Evolutionary conservation across 2,113 vertebrate genomes (phyloP).

Genomic region (Heterotis niloticus): DNA sequence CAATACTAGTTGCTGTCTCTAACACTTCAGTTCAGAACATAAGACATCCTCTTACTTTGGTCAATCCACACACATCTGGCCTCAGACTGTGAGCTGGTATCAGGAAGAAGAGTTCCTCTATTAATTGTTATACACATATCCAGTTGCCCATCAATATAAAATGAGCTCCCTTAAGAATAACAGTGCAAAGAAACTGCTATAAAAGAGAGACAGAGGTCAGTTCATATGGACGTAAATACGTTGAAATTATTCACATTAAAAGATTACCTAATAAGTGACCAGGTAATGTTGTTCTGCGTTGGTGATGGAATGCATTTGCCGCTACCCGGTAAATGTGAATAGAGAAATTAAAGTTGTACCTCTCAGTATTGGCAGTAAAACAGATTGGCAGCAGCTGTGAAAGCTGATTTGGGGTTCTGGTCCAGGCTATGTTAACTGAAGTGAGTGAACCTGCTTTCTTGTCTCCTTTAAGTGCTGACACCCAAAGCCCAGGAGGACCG

Average conservation of each 20-base stretch:
- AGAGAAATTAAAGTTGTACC: conserved; percentile 36
- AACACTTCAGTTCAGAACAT: no score
- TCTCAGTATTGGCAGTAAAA: conserved; percentile 55
- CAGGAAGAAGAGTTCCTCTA: not conserved
- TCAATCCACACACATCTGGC: conserved; percentile 60
- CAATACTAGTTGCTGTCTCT: no score
- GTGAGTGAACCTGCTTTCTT: conserved; percentile 19
- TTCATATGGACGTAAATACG: no score
- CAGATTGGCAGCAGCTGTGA: conserved; percentile 55
- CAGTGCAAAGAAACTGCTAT: no score
- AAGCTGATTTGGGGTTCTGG: conserved; percentile 48
- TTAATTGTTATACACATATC: no score
- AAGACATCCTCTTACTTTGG: conserved; percentile 61
- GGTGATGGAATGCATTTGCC: no score
- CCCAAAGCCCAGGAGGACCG: conserved; percentile 53
- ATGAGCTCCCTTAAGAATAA: no score
- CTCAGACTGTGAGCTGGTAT: conserved; percentile 60
- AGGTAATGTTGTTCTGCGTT: no score
- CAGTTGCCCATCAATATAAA: no score
- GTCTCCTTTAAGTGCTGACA: conserved; percentile 29
- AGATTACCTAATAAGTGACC: no score
- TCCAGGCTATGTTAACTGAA: conserved; percentile 45
- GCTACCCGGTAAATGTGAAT: not conserved
- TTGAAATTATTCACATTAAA: no score
- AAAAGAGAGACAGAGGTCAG: no score